A percentile compares a stretch with the other conserved stretches of the same genome.
phyloP scores from a whole-genome alignment of 2,113 vertebrate species.

The Alexandromys fortis region DNA sequence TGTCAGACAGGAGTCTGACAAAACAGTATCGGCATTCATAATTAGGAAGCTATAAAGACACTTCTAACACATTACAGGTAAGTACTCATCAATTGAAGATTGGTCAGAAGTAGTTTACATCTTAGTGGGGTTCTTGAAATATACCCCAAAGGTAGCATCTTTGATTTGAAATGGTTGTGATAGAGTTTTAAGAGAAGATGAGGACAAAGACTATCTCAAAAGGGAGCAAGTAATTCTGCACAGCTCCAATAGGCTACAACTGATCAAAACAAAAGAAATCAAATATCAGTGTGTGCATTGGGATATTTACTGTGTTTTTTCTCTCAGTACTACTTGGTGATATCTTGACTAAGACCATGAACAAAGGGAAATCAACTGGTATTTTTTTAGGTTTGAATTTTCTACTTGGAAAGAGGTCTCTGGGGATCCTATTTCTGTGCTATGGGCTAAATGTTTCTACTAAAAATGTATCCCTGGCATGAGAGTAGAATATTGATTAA shows the following conservation, averaged over 20 bases:
- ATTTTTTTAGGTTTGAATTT: neutral
- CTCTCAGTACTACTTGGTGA: neutral
- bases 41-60: slow-evolving; percentile 47
- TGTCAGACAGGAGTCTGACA: slow-evolving; percentile 29
- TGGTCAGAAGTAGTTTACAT: neutral
- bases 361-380: rapidly evolving
- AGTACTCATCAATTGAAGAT: neutral
- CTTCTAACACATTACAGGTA: neutral
- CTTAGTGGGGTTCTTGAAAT: neutral
- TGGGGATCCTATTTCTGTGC: neutral
- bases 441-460: neutral
- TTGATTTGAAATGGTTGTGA: neutral
- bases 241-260: neutral
- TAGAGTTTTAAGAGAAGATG: neutral
- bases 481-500: neutral
- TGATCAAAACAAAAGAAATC: neutral
- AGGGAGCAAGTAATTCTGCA: neutral
- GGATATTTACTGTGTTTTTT: neutral
- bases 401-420: neutral
- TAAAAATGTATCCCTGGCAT: neutral
- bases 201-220: neutral
- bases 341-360: neutral
- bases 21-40: slow-evolving; percentile 11
- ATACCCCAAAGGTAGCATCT: neutral
- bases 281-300: neutral